phyloP scores from a whole-genome alignment of 2,113 vertebrate genomes.

The Brachirus orientalis region DNA sequence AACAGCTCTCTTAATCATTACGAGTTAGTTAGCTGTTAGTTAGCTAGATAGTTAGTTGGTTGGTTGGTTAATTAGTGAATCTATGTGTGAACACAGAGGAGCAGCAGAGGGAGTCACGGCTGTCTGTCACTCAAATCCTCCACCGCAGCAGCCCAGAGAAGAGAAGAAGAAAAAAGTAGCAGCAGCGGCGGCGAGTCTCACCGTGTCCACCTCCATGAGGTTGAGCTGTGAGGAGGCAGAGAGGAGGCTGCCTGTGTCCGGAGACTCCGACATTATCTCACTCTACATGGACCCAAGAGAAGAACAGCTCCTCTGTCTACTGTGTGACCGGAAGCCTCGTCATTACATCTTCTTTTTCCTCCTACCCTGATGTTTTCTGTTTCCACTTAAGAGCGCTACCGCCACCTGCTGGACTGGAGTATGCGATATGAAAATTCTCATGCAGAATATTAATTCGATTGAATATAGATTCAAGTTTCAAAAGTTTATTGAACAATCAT shows the following conservation, averaged over 20 bases:
- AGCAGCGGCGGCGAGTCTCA: slow-evolving; percentile 63
- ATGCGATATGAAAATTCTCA: too few species aligned
- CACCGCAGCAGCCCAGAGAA: not conserved
- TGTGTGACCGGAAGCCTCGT: not conserved
- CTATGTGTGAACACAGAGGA: too few species aligned
- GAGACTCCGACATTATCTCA: slow-evolving; percentile 80
- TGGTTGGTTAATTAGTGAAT: too few species aligned
- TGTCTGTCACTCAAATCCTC: not conserved
- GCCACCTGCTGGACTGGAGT: not conserved
- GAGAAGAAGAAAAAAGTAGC: not conserved
- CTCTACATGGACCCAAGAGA: not conserved
- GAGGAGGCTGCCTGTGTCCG: slow-evolving; percentile 74
- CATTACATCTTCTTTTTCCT: not conserved
- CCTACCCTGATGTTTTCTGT: too few species aligned
- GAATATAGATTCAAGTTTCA: too few species aligned
- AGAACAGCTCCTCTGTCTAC: not conserved
- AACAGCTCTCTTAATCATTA: too few species aligned
- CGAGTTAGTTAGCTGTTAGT: too few species aligned
- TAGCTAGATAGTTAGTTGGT: too few species aligned
- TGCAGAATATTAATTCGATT: too few species aligned
- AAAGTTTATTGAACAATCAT: too few species aligned
- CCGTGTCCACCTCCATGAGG: slow-evolving; percentile 80
- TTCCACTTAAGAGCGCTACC: not conserved
- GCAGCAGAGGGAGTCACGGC: not conserved
- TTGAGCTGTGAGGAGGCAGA: slow-evolving; percentile 82